Evolutionary conservation across 2,113 vertebrate species (phyloP), one percentile per base, ranked within the genome.

Genomic region (Hypocryptadius cinnamomeus): DNA sequence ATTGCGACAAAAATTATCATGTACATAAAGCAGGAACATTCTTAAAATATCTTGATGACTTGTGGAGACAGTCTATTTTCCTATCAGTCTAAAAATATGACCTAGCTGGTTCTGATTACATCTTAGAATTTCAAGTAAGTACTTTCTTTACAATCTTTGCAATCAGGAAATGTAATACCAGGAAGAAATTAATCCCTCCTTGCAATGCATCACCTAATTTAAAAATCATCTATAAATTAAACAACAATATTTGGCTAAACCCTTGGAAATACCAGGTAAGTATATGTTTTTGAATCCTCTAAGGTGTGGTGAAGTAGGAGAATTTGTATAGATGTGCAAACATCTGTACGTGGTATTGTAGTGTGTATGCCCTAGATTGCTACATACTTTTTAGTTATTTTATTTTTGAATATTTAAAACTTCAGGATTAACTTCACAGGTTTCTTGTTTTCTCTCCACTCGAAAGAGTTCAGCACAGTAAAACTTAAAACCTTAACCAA

Each of bases 111-210:
- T 72, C 63, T 76, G 87, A 73, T 59, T 65, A 66, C 50, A 61
- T 48, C 50, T 77, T 25, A 66, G 90, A 79, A 85, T 85, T 73
- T 90, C 24, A 89, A 71, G 54, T 64, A 63, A 63, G 40, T 35
- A 60, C n/a, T 91, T 85, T 56, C 77, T 82, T 89, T 82, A 72
- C 30, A 44, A 48, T 85, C 57, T 90, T 87, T 79, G 72, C 44
- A 79, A 69, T 82, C 40, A 65, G 33, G 63, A 82, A 85, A 87
- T 79, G 64, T 48, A 87, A 77, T 70, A 76, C 28, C 14, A 69
- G 47, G 59, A 91, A 91, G 82, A 85, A 92, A 85, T 87, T 6
- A 87, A 85, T 76, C 33, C 53, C 21, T 85, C 28, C 16, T 91
- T 92, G 71, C 40, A 59, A 20, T 44, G 40, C 30, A 82, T 60